A percentile compares a stretch with the other conserved stretches of the same genome.
Conservation (phyloP, 53 echinoderm and acorn worm genomes). For the Apostichopus leukothele region DNA sequence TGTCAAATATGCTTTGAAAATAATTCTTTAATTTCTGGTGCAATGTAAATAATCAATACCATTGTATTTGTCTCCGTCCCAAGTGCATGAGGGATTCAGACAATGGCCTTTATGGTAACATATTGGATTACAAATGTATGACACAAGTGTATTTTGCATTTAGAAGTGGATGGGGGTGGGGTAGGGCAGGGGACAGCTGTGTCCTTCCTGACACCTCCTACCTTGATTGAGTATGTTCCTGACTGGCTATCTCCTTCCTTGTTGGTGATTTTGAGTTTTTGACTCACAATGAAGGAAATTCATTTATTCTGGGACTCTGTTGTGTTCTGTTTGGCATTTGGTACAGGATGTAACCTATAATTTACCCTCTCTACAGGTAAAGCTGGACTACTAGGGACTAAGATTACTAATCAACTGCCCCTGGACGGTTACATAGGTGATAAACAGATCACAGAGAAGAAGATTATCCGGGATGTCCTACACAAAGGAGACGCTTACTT, state of each 20-base stretch:
- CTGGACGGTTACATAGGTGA: constrained; percentile 74
- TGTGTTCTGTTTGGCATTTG: not conserved
- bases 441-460: constrained; percentile 66
- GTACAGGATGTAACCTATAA: not conserved
- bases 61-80: too few relatives aligned
- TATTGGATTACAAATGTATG: too few relatives aligned
- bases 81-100: too few relatives aligned
- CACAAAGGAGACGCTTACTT: constrained; percentile 80
- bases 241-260: not conserved
- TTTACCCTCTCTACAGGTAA: constrained; percentile 39
- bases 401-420: constrained; percentile 19
- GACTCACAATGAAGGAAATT: too few relatives aligned
- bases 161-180: too few relatives aligned
- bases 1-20: too few relatives aligned
- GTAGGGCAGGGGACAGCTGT: too few relatives aligned
- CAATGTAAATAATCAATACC: too few relatives aligned
- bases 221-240: not conserved
- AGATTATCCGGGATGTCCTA: constrained; percentile 70
- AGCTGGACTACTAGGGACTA: constrained; percentile 53
- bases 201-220: not conserved
- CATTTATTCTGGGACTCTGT: not conserved
- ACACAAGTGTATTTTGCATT: too few relatives aligned
- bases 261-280: not conserved
- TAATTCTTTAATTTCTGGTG: too few relatives aligned
- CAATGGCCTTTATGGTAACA: too few relatives aligned